Evolutionary conservation across 1,140 invertebrate genomes (phyloP), one percentile per base, ranked within the genome.

Genomic region (Drosophila trapezifrons): DNA sequence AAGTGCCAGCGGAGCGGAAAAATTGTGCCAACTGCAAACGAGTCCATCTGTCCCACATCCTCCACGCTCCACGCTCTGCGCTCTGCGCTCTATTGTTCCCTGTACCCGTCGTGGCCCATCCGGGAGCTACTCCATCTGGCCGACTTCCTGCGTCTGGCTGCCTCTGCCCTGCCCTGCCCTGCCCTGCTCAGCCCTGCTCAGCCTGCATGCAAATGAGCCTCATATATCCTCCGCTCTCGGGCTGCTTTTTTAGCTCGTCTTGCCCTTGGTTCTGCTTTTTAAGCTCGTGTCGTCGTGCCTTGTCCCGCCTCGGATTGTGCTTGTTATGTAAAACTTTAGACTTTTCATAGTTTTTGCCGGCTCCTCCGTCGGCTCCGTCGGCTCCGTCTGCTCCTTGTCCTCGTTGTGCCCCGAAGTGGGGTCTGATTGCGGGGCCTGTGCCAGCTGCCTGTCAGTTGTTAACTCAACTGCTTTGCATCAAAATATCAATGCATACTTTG

Each of bases 401-500:
- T 55, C 27, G 12, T n/a, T 22, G 10, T 20, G 4, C n/a, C 9
- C 37, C 22, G 10, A 40, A 65, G 42, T n/a, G 56, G 45, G 46
- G 20, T 54, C 12, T 18, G 17, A 52, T 38, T 57, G 57, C 17
- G 57, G 3, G 32, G 45, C 40, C 60, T 32, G 38, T 57, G 52
- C 54, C 73, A 76, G 72, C 60, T 76, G 73, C 51, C 54, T 86
- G 75, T 47, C 63, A 71, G 69, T 86, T 87, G 79, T 72, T 76
- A 76, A 83, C 74, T 83, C 76, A 82, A 83, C 82, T 86, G 66
- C 63, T 86, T 86, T 86, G 82, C 82, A 86, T 86, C 79, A 66
- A 86, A 86, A 86, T 86, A 87, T 87, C 82, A 86, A 86, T 87
- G 79, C 76, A 87, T 65, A 82, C 35, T 79, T 60, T 27, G 55